Conservation (phyloP, 2,113 vertebrate genomes). For the Elephas maximus region DNA sequence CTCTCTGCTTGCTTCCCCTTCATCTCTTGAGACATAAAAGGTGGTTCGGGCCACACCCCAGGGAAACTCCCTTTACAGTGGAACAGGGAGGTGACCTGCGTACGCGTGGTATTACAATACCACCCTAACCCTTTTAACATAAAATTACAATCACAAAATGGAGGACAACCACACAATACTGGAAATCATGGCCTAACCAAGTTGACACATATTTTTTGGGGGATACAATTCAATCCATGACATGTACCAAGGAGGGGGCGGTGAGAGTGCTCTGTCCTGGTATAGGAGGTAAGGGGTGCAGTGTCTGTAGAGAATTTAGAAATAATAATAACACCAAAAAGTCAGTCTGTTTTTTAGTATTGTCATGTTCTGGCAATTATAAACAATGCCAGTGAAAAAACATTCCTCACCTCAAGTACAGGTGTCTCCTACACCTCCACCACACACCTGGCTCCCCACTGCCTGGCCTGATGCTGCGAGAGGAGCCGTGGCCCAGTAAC, state of each 20-base stretch:
- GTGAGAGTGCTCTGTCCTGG: background rate
- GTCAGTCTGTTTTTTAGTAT: background rate
- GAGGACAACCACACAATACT: too few relatives aligned
- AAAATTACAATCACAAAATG: too few relatives aligned
- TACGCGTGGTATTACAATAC: too few relatives aligned
- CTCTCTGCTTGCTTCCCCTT: too few relatives aligned
- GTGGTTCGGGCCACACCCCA: too few relatives aligned
- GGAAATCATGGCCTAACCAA: too few relatives aligned
- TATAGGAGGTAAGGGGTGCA: background rate
- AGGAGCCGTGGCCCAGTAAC: background rate
- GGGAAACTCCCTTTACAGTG: too few relatives aligned
- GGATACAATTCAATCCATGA: too few relatives aligned
- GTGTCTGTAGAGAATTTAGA: background rate
- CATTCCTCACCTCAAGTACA: background rate
- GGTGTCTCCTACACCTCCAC: background rate
- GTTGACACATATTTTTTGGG: too few relatives aligned
- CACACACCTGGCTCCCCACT: background rate
- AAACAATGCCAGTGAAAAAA: background rate
- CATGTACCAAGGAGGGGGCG: background rate
- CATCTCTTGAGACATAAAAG: too few relatives aligned
- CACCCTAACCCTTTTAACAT: too few relatives aligned
- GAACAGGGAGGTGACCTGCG: too few relatives aligned
- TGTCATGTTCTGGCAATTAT: background rate
- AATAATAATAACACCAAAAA: background rate
- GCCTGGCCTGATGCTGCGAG: background rate